Conservation (phyloP, 2,888 invertebrate species). For the Melinaea marsaeus region DNA sequence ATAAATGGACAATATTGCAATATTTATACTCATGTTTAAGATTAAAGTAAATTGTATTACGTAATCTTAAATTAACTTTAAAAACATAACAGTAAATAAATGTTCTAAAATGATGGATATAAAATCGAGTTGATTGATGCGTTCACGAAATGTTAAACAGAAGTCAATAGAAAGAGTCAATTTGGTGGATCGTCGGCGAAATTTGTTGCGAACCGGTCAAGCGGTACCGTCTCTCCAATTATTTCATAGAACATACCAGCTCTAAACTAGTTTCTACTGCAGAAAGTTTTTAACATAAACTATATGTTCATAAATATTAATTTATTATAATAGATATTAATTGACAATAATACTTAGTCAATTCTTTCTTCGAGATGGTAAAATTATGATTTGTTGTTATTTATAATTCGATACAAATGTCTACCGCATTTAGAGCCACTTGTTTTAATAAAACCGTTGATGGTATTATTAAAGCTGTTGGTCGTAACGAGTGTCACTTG, state of each 20-base stretch:
- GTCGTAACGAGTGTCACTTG: constrained; percentile 65
- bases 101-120: constrained; percentile 9
- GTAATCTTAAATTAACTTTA: neutral
- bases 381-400: too few relatives aligned
- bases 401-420: too few relatives aligned
- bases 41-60: neutral
- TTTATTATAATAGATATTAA: too few relatives aligned
- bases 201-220: constrained; percentile 28
- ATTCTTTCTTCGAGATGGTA: too few relatives aligned
- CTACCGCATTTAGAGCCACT: constrained; percentile 9
- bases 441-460: constrained; percentile 42
- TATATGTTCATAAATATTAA: neutral
- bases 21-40: neutral
- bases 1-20: constrained; percentile 3
- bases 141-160: constrained; percentile 28
- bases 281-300: constrained; percentile 2
- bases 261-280: constrained; percentile 18
- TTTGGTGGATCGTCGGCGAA: constrained; percentile 27
- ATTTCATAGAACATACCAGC: constrained; percentile 16
- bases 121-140: constrained; percentile 27
- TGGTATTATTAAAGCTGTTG: constrained; percentile 59
- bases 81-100: constrained; percentile 12
- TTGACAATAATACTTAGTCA: too few relatives aligned
- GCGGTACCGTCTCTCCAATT: constrained; percentile 27
- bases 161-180: constrained; percentile 34